These are phyloP conservation scores for Microtus richardsoni DNA, from an alignment of 2,113 vertebrate species.

Conservation along the genomic window DNA sequence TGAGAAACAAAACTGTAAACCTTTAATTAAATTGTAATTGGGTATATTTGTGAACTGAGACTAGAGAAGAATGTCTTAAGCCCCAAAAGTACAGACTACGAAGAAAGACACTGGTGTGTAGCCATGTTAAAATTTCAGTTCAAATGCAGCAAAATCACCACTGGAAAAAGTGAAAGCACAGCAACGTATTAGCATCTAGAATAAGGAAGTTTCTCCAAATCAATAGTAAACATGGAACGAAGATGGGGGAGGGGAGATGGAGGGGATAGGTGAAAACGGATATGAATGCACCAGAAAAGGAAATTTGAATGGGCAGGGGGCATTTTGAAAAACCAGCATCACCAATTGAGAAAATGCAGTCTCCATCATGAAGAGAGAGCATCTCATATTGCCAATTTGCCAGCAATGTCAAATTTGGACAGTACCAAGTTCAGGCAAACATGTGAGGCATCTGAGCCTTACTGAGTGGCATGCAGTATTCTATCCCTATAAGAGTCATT, in stretches of 20 bases:
- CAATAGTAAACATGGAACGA: background rate
- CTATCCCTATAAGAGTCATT: background rate
- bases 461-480: background rate
- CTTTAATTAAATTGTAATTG: background rate
- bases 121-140: background rate
- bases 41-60: background rate
- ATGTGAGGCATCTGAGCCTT: background rate
- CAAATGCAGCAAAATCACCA: background rate
- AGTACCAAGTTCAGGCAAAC: background rate
- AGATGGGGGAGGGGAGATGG: background rate
- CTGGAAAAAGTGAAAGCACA: background rate
- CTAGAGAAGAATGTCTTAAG: background rate
- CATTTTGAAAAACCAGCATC: background rate
- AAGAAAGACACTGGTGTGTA: background rate
- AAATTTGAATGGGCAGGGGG: background rate
- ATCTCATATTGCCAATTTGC: background rate
- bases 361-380: background rate
- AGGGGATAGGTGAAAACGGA: rapidly evolving
- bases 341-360: background rate
- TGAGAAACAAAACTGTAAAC: background rate
- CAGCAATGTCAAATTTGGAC: background rate
- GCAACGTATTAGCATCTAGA: background rate
- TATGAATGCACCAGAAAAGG: background rate
- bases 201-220: background rate
- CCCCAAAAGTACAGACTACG: background rate